A percentile compares a stretch with the other conserved stretches of the same genome.
Conservation (phyloP, 2,888 invertebrate species). For the Thereva nobilitata region DNA sequence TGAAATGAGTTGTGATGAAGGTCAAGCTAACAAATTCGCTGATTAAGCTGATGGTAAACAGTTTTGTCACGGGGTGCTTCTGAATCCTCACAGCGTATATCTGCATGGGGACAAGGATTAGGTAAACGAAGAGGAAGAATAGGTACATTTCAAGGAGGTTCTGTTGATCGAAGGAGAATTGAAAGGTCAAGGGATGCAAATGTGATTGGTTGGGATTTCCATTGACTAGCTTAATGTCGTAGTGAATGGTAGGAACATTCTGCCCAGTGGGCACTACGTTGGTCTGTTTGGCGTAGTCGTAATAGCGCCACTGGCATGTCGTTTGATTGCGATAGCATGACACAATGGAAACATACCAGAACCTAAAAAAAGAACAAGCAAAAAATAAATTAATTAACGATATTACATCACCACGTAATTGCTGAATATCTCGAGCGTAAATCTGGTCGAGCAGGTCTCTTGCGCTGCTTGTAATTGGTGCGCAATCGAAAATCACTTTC, state of each 20-base stretch:
- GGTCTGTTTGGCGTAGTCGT: slow-evolving; percentile 58
- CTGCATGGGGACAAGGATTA: slow-evolving; percentile 85
- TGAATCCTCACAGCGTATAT: slow-evolving; percentile 87
- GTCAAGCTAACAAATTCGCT: slow-evolving; percentile 85
- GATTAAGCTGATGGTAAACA: slow-evolving; percentile 85
- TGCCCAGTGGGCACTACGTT: slow-evolving; percentile 37
- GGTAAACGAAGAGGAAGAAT: slow-evolving; percentile 83
- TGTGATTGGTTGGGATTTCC: slow-evolving; percentile 89
- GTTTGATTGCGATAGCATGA: slow-evolving; percentile 83
- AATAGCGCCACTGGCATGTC: slow-evolving; percentile 84
- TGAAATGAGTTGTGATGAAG: slow-evolving; percentile 84
- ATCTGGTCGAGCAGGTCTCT: no score
- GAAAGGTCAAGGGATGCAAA: slow-evolving; percentile 87
- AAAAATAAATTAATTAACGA: slow-evolving; percentile 2
- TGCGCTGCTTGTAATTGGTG: neutral
- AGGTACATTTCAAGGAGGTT: slow-evolving; percentile 90
- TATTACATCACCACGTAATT: neutral
- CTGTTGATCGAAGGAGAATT: slow-evolving; percentile 95
- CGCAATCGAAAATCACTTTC: slow-evolving; percentile 9
- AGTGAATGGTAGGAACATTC: slow-evolving; percentile 52
- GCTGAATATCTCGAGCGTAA: neutral
- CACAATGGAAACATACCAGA: slow-evolving; percentile 95
- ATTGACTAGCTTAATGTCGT: slow-evolving; percentile 96
- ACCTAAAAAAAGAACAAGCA: slow-evolving; percentile 62
- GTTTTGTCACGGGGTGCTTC: slow-evolving; percentile 86